Percentiles rank a stretch among this genome's conserved stretches.
phyloP scores from a whole-genome alignment of 30 jellyfish, hydroid and myxozoan genomes.

The Hydra vulgaris region DNA sequence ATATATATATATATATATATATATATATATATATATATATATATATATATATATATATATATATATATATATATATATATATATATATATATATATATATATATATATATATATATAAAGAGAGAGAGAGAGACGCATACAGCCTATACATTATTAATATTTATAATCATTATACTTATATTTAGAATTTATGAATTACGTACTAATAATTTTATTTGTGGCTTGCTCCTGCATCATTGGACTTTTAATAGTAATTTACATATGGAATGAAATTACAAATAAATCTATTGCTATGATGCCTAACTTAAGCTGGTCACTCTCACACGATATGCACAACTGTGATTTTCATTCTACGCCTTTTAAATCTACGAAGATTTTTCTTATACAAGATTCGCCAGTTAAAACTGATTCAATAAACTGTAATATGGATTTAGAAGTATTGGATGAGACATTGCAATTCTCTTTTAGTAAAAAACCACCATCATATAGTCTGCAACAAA shows the following conservation, averaged over 20 bases:
- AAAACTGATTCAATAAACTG: neutral
- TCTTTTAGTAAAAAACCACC: neutral
- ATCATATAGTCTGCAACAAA: too few species aligned
- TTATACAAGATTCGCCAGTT: neutral
- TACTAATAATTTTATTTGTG: neutral
- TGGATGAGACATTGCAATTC: neutral
- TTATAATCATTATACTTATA: too few species aligned
- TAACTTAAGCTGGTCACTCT: neutral
- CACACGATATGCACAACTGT: neutral
- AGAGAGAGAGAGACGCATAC: too few species aligned
- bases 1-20: too few species aligned
- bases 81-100: too few species aligned
- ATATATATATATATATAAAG: too few species aligned
- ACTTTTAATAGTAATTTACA: neutral
- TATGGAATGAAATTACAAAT: neutral
- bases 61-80: too few species aligned
- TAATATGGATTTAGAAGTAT: neutral
- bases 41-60: too few species aligned
- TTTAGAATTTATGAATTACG: neutral
- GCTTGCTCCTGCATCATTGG: neutral
- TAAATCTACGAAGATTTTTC: neutral
- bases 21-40: too few species aligned
- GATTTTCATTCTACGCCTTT: neutral
- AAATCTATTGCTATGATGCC: neutral
- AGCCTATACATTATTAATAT: too few species aligned